A percentile compares a stretch with the other conserved stretches of the same genome.
Conservation (phyloP, 1,140 invertebrate genomes). For the Cyclina sinensis region DNA sequence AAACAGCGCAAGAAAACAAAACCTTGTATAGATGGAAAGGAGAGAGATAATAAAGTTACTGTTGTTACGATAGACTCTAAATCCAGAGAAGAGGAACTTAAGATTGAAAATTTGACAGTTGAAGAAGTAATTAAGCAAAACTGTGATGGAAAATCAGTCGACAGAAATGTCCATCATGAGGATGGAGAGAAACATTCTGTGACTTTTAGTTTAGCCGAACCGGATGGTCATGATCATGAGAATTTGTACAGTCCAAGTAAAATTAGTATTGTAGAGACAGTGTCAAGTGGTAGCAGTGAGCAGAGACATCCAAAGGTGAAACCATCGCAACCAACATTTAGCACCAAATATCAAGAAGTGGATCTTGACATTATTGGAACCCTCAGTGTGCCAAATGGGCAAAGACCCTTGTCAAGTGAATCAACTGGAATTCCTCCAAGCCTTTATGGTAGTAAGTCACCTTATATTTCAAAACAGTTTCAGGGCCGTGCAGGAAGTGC, state of each 20-base stretch:
- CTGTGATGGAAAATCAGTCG: constrained; percentile 17
- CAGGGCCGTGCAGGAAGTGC: constrained; percentile 52
- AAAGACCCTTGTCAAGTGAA: constrained; percentile 61
- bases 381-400: constrained; percentile 44
- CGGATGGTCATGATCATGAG: constrained; percentile 8
- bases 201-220: constrained; percentile 38
- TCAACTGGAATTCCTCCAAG: not conserved
- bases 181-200: constrained; percentile 60
- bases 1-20: constrained; percentile 72
- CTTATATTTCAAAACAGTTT: not conserved
- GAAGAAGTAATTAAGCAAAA: constrained; percentile 74
- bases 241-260: constrained; percentile 43
- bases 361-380: constrained; percentile 63
- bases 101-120: constrained; percentile 72
- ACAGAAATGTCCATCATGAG: constrained; percentile 42
- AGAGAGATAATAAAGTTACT: constrained; percentile 69
- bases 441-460: constrained; percentile 25
- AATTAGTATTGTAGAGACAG: constrained; percentile 50
- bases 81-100: constrained; percentile 71
- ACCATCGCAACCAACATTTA: constrained; percentile 63
- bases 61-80: constrained; percentile 72
- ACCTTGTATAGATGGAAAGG: constrained; percentile 55
- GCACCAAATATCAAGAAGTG: constrained; percentile 57
- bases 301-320: constrained; percentile 61
- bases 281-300: constrained; percentile 48